These are phyloP conservation scores for Holothuria scabra DNA, from an alignment of 53 echinoderm and acorn worm genomes.

Conservation along the genomic window DNA sequence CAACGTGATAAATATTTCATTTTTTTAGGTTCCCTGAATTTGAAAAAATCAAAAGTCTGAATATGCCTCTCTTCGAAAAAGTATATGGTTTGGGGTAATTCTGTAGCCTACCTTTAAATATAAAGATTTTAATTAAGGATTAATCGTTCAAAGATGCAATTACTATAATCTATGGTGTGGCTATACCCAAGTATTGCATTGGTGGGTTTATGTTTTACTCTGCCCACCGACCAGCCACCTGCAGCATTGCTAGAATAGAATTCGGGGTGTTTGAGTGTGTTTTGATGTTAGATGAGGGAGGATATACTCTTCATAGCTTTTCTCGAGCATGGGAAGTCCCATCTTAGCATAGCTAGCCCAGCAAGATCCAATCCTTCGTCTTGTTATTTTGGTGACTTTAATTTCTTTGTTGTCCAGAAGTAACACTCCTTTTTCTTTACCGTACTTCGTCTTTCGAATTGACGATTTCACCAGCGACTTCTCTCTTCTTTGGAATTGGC, in stretches of 20 bases:
- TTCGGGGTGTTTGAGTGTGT: not conserved
- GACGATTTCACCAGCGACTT: not conserved
- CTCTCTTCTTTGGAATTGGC: conserved; percentile 27
- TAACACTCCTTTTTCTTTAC: conserved; percentile 4
- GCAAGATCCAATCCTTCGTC: conserved; percentile 1
- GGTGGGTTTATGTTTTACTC: too few species aligned
- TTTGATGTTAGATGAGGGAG: not conserved
- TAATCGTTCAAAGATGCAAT: too few species aligned
- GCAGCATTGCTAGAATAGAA: too few species aligned
- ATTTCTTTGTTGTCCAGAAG: not conserved
- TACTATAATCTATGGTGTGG: too few species aligned
- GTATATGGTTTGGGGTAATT: too few species aligned
- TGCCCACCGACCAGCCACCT: not conserved
- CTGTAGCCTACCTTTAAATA: too few species aligned
- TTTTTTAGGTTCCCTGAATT: too few species aligned
- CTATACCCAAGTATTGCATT: too few species aligned
- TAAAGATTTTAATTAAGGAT: too few species aligned
- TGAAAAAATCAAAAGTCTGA: too few species aligned
- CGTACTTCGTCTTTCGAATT: conserved; percentile 3
- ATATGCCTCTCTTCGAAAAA: too few species aligned
- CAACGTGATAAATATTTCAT: too few species aligned
- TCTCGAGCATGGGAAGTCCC: conserved; percentile 26
- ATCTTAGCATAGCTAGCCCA: conserved; percentile 21
- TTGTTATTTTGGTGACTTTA: not conserved
- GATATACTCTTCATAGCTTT: not conserved